Conservation (phyloP, 1,140 invertebrate species). For the Drosophila nigrodunni region DNA sequence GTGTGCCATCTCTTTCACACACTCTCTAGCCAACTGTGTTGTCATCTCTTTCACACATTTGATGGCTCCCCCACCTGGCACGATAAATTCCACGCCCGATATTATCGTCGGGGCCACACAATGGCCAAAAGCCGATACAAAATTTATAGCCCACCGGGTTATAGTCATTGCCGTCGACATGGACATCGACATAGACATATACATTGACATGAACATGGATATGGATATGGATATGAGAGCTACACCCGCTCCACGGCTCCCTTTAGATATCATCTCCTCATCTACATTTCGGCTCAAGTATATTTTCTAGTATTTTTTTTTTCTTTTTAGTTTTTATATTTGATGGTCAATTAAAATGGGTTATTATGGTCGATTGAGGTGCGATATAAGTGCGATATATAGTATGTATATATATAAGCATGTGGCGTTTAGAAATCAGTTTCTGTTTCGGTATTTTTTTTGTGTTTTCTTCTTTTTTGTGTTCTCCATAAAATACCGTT, state of each 20-base stretch:
- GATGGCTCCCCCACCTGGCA: slow-evolving; percentile 60
- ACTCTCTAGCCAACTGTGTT: neutral
- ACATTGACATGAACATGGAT: slow-evolving; percentile 20
- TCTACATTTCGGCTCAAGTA: slow-evolving; percentile 40
- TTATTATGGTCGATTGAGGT: slow-evolving; percentile 64
- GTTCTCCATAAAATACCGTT: slow-evolving; percentile 57
- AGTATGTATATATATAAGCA: slow-evolving; percentile 31
- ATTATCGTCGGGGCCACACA: slow-evolving; percentile 78
- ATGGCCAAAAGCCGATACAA: slow-evolving; percentile 78
- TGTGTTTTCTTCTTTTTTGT: slow-evolving; percentile 20
- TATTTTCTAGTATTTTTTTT: slow-evolving; percentile 23
- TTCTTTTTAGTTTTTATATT: slow-evolving; percentile 36
- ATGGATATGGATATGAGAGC: slow-evolving; percentile 65
- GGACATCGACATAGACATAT: slow-evolving; percentile 37
- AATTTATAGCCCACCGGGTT: slow-evolving; percentile 72
- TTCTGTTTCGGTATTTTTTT: slow-evolving; percentile 18
- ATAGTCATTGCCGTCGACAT: slow-evolving; percentile 46
- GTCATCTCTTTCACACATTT: slow-evolving; percentile 27
- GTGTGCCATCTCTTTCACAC: neutral
- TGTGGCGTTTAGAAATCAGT: slow-evolving; percentile 71
- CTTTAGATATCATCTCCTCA: slow-evolving; percentile 37
- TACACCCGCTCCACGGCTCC: neutral
- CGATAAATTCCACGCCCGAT: slow-evolving; percentile 77
- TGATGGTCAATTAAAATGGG: slow-evolving; percentile 80
- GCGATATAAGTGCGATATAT: slow-evolving; percentile 58